A percentile compares a stretch with the other conserved stretches of the same genome.
phyloP scores from a whole-genome alignment of 2,113 vertebrate genomes.

The Cynopterus brachyotis region DNA sequence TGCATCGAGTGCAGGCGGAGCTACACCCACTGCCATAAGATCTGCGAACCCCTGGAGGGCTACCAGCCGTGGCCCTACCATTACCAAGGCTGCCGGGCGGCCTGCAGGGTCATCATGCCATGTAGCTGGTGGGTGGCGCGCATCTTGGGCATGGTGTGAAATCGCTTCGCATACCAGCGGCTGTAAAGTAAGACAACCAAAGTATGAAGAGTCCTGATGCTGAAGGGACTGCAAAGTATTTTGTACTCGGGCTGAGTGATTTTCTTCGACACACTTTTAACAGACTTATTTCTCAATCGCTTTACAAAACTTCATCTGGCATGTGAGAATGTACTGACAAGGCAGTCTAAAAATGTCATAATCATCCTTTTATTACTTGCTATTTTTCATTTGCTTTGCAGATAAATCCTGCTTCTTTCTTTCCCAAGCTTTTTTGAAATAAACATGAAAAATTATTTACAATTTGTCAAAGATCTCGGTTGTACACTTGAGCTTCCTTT shows the following conservation, averaged over 20 bases:
- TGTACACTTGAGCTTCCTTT: slow-evolving; percentile 72
- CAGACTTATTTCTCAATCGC: slow-evolving; percentile 54
- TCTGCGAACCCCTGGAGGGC: slow-evolving; percentile 93
- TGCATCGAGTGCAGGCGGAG: slow-evolving; percentile 93
- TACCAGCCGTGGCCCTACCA: slow-evolving; percentile 93
- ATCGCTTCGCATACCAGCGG: not conserved
- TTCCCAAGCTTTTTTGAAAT: slow-evolving; percentile 63
- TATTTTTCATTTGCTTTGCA: slow-evolving; percentile 53
- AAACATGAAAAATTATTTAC: slow-evolving; percentile 72
- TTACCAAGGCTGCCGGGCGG: slow-evolving; percentile 92
- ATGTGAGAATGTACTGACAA: not conserved
- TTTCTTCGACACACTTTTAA: slow-evolving; percentile 60
- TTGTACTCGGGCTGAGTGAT: slow-evolving; percentile 43
- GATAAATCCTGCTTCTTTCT: slow-evolving; percentile 62
- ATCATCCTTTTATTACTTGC: slow-evolving; percentile 39
- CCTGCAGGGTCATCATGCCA: slow-evolving; percentile 94
- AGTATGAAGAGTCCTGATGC: not conserved
- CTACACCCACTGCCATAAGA: slow-evolving; percentile 93
- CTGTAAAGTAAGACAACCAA: slow-evolving; percentile 45
- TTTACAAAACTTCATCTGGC: slow-evolving; percentile 54
- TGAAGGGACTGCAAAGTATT: slow-evolving; percentile 32
- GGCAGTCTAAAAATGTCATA: not conserved
- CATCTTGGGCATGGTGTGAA: slow-evolving; percentile 91
- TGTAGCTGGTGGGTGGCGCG: slow-evolving; percentile 98
- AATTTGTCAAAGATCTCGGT: slow-evolving; percentile 72